These are phyloP conservation scores for Drepanosiphum platanoidis DNA, from an alignment of 2,888 invertebrate genomes.

Conservation along the genomic window DNA sequence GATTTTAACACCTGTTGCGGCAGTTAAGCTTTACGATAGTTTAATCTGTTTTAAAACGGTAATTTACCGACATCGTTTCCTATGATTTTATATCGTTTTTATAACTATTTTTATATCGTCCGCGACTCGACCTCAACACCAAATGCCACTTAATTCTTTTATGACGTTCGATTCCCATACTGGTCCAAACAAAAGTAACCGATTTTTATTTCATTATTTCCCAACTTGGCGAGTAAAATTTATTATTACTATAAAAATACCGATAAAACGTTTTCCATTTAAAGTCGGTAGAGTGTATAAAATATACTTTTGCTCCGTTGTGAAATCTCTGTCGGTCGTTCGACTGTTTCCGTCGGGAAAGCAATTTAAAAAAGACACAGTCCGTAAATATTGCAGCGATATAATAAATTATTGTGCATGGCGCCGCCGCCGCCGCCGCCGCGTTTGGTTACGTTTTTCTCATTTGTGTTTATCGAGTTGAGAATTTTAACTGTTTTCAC, in stretches of 20 bases:
- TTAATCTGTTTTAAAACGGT: background rate
- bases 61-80: constrained; percentile 6
- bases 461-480: too few relatives aligned
- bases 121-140: background rate
- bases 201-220: background rate
- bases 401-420: too few relatives aligned
- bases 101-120: background rate
- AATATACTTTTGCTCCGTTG: too few relatives aligned
- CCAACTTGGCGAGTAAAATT: background rate
- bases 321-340: too few relatives aligned
- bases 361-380: too few relatives aligned
- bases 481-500: too few relatives aligned
- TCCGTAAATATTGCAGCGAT: too few relatives aligned
- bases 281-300: background rate
- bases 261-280: background rate
- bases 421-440: too few relatives aligned
- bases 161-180: background rate
- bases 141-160: constrained; percentile 9
- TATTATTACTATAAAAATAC: background rate
- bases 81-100: background rate
- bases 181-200: background rate
- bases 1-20: constrained; percentile 46
- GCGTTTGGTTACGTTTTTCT: too few relatives aligned
- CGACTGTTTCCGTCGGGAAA: too few relatives aligned
- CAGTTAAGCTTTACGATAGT: background rate